Evolutionary conservation across 2,888 invertebrate species (phyloP).

Genomic region (Cordilura impudica): DNA sequence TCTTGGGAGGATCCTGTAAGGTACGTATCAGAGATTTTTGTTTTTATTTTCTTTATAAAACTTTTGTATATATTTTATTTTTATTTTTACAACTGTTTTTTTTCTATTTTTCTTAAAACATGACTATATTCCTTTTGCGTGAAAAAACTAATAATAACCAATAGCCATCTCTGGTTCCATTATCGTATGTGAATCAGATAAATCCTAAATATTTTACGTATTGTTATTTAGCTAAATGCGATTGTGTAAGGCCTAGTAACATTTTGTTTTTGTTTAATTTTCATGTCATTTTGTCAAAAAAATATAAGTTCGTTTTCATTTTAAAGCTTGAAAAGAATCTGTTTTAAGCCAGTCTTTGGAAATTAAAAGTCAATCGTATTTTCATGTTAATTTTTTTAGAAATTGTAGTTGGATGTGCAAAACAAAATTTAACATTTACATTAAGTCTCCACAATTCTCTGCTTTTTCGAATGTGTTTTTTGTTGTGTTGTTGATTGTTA

Average conservation of each 20-base stretch:
- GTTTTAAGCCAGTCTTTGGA: neutral
- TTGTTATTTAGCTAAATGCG: slow-evolving; percentile 77
- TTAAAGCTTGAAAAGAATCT: neutral
- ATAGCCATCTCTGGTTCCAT: slow-evolving; percentile 71
- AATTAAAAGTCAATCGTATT: too few relatives aligned
- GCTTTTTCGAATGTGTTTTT: too few relatives aligned
- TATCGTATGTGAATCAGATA: slow-evolving; percentile 76
- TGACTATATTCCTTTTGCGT: slow-evolving; percentile 26
- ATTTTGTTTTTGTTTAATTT: slow-evolving; percentile 22
- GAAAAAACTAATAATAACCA: slow-evolving; percentile 13
- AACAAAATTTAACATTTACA: too few relatives aligned
- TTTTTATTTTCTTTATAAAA: neutral
- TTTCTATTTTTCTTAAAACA: slow-evolving; percentile 29
- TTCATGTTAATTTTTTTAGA: too few relatives aligned
- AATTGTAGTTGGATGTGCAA: too few relatives aligned
- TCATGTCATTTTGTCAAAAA: neutral
- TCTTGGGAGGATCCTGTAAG: slow-evolving; percentile 93
- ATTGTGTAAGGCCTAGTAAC: slow-evolving; percentile 77
- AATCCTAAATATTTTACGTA: slow-evolving; percentile 76
- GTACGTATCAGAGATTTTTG: slow-evolving; percentile 78
- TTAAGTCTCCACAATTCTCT: too few relatives aligned
- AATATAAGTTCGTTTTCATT: neutral
- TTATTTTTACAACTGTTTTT: neutral
- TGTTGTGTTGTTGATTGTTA: too few relatives aligned
- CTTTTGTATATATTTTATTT: slow-evolving; percentile 20